Base-by-base conservation (phyloP, 2,797 vertebrate genomes). In the Gila robusta region DNA sequence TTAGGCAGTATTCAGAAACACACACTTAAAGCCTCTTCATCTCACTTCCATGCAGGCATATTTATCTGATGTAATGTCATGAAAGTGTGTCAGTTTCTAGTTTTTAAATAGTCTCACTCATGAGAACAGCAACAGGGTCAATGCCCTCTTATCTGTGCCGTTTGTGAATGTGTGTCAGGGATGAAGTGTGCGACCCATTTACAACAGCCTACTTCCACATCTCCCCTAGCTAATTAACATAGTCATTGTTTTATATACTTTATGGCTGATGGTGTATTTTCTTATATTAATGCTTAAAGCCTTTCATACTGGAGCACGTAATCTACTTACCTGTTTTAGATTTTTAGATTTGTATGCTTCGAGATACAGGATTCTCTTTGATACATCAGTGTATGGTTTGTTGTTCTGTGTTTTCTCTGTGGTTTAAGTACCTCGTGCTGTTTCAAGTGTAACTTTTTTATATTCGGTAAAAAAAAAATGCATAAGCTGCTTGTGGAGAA, bases 111-210 rank as follows among this genome's bases (percentile, higher is more conserved):
- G 90, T 81, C 81, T 52, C 86, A 86, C 41, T 74, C 91, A 89
- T 83, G 82, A 88, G 90, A 89, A 84, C 69, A 86, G 83, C 73
- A 90, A 73, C 74, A 83, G 88, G 87, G 91, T 90, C 90, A 88
- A 81, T 71, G 49, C 79, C 71, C 72, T 71, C 74, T 84, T 86
- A 89, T 90, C 86, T 90, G 77, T 69, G 47, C 86, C 81, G 59
- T 85, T 79, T 69, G 87, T 73, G 87, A 83, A 82, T 88, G 88
- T 87, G 71, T 87, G 82, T 82, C 87, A 89, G 88, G 86, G 81
- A 86, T 87, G 85, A 87, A 69, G 82, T 91, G 89, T 93, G 85
- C 94, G 94, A 95, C 96, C 96, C 91, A 96, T 90, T 95, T 96
- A 92, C 86, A 90, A 90, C 88, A 90, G 92, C 93, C 93, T 93